Evolutionary conservation across 1,140 invertebrate genomes (phyloP), one percentile per base, ranked within the genome.

Genomic region (Drosophila suzukii): DNA sequence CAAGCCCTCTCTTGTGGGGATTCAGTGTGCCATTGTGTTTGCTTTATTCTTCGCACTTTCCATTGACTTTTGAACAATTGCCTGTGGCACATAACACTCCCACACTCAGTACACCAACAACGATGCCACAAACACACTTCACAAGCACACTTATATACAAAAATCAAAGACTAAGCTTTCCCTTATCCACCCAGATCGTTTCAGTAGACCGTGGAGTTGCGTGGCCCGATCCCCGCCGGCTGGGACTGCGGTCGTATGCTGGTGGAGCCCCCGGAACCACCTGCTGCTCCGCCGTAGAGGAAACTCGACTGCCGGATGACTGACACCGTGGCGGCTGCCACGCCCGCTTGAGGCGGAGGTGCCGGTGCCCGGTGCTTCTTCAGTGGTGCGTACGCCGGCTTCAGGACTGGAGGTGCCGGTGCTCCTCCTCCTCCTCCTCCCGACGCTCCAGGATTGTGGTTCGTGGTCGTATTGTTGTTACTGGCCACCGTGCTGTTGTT

Each of bases 251-350:
- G 84, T 17, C 84, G 67, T 39, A 79, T 65, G 41, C 55, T 55
- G 7, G 24, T 39, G 7, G 61, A 13, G 38, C 30, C 54, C 7
- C 67, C 67, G 44, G 61, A n/a, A n/a, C 62, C 71, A 8, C 63
- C 56, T 27, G 76, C 53, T 43, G 51, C 65, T 51, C 90, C 76
- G 51, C 90, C 90, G 73, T 91, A 91, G 0, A 91, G 81, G 59
- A 91, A 91, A 30, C 90, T 91, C 7, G 90, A 91, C 39, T 91
- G 86, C 54, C 90, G 83, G 75, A 91, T 91, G 15, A 91, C 90
- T 39, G 90, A 91, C 10, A 91, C 90, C 12, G 90, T 89, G 56
- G 90, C 90, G 17, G 90, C 90, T 6, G 90, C 90, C 15, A 91
- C 90, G 32, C 90, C 90, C 5, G 90, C 90, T 61, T 91, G 90